Conservation (phyloP, 2,113 vertebrate genomes). For the Platichthys stellatus region DNA sequence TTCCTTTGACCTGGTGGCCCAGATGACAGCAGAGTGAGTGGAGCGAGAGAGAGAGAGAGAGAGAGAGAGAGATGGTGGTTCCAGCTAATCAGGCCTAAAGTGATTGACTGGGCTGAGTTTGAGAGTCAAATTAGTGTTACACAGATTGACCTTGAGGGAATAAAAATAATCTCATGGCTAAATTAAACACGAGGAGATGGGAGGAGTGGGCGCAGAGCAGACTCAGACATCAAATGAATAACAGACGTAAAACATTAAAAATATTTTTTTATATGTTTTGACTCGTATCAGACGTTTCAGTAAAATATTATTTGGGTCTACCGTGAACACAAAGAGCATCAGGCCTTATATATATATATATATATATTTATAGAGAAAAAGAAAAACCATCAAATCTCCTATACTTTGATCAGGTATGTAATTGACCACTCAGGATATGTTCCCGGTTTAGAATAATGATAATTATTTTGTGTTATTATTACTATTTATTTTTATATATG, state of each 20-base stretch:
- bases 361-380: too few relatives aligned
- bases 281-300: not conserved
- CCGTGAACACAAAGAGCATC: too few relatives aligned
- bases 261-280: not conserved
- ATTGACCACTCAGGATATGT: too few relatives aligned
- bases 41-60: constrained; percentile 8
- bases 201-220: constrained; percentile 3
- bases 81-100: constrained; percentile 49
- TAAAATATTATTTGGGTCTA: too few relatives aligned
- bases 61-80: not conserved
- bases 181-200: constrained; percentile 45
- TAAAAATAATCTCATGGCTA: constrained; percentile 41
- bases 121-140: constrained; percentile 55
- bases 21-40: constrained; percentile 99
- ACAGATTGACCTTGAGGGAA: constrained; percentile 58
- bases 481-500: too few relatives aligned
- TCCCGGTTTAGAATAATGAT: too few relatives aligned
- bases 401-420: too few relatives aligned
- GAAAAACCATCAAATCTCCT: too few relatives aligned
- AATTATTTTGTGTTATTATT: too few relatives aligned
- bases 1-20: constrained; percentile 98
- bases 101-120: constrained; percentile 56
- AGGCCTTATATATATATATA: too few relatives aligned
- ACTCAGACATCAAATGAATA: not conserved
- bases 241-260: not conserved